These are phyloP conservation scores for Miniopterus natalensis DNA, from an alignment of 2,113 vertebrate species.

Conservation along the genomic window DNA sequence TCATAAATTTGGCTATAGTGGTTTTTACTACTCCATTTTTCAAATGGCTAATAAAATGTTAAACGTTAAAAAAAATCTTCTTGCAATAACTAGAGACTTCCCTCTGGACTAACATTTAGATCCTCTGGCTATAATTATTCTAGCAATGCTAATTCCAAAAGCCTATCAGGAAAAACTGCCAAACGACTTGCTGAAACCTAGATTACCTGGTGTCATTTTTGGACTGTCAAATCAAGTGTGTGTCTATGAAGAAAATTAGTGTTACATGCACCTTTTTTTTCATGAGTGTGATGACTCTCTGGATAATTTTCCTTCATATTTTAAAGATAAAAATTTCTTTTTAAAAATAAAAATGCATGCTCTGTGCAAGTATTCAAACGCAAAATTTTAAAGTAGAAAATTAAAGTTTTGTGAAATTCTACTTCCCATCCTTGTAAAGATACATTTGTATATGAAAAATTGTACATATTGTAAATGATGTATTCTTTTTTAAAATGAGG, in stretches of 20 bases:
- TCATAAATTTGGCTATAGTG: neutral
- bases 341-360: neutral
- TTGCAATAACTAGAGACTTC: neutral
- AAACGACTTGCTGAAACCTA: neutral
- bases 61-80: neutral
- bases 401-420: neutral
- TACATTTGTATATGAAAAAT: neutral
- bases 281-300: neutral
- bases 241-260: neutral
- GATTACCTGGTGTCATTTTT: neutral
- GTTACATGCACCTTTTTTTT: neutral
- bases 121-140: neutral
- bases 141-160: neutral
- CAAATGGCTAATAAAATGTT: neutral
- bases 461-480: neutral
- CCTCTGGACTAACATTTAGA: neutral
- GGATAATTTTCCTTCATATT: neutral
- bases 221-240: neutral
- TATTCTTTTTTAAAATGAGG: neutral
- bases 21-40: neutral
- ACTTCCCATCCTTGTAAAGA: neutral
- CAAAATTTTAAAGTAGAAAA: neutral
- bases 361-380: neutral
- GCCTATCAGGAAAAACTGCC: neutral
- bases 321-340: neutral